Conservation (phyloP, 2,797 vertebrate species). For the Falco concolor region DNA sequence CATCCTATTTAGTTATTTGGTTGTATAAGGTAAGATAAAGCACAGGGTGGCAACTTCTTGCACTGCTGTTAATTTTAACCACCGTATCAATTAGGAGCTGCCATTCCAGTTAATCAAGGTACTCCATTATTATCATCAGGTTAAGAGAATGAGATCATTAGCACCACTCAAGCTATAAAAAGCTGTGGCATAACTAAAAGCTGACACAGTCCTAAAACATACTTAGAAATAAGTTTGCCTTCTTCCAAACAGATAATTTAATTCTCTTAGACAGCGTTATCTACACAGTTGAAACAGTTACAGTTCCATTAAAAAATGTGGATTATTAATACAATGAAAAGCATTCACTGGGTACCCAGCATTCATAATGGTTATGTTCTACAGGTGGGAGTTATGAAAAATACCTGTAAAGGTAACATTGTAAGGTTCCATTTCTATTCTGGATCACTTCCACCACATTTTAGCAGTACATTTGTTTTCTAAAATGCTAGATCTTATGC, state of each 20-base stretch:
- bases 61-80: constrained; percentile 77
- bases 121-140: constrained; percentile 69
- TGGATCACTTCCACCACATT: not conserved
- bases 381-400: not conserved
- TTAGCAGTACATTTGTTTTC: not conserved
- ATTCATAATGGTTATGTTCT: not conserved
- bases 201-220: constrained; percentile 40
- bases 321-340: not conserved
- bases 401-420: not conserved
- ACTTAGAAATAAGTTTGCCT: not conserved
- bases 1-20: constrained; percentile 41
- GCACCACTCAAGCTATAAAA: constrained; percentile 70
- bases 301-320: not conserved
- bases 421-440: not conserved
- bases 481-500: not conserved
- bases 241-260: not conserved
- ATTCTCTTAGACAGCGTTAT: not conserved
- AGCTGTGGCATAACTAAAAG: constrained; percentile 49
- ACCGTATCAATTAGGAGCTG: constrained; percentile 74
- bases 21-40: constrained; percentile 58
- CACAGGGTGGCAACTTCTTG: constrained; percentile 31
- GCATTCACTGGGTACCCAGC: not conserved
- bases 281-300: not conserved
- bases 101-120: constrained; percentile 73
- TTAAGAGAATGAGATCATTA: constrained; percentile 74